These are phyloP conservation scores for Apeltes quadracus DNA, from an alignment of 2,113 vertebrate genomes.

Conservation along the genomic window DNA sequence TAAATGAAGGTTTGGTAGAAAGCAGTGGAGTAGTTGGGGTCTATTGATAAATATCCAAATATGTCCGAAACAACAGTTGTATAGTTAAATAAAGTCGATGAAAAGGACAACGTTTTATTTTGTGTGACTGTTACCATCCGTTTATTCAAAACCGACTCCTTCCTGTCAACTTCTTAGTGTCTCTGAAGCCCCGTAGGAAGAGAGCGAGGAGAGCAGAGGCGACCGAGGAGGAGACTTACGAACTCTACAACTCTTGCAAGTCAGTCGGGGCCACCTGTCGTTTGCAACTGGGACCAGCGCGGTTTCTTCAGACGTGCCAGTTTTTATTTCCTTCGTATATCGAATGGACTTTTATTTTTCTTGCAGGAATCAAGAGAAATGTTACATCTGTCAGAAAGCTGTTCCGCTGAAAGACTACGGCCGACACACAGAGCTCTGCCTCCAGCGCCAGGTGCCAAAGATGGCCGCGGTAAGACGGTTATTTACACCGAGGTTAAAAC, in stretches of 20 bases:
- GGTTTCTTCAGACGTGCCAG: background rate
- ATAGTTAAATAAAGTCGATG: background rate
- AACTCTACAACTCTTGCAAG: slow-evolving; percentile 65
- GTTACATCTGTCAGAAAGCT: slow-evolving; percentile 86
- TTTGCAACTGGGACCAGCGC: accelerated
- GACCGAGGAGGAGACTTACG: background rate
- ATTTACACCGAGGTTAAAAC: background rate
- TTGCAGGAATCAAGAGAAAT: slow-evolving; percentile 82
- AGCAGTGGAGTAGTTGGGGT: no score
- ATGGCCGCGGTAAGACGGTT: slow-evolving; percentile 36
- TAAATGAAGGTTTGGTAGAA: no score
- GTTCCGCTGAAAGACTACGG: slow-evolving; percentile 83
- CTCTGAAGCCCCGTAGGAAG: slow-evolving; percentile 75
- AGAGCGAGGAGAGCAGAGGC: slow-evolving; percentile 65
- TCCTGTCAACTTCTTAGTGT: slow-evolving; percentile 27
- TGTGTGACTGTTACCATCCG: background rate
- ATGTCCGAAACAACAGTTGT: background rate
- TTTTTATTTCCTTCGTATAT: background rate
- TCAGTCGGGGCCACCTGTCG: slow-evolving; percentile 70
- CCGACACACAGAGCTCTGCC: slow-evolving; percentile 86
- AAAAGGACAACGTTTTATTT: background rate
- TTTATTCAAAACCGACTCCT: background rate
- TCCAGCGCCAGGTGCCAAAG: slow-evolving; percentile 44
- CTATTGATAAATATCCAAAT: background rate
- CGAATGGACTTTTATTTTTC: background rate